A percentile compares a stretch with the other conserved stretches of the same genome.
These are phyloP conservation scores for Agrotis puta DNA, from an alignment of 2,888 invertebrate genomes.

Conservation along the genomic window DNA sequence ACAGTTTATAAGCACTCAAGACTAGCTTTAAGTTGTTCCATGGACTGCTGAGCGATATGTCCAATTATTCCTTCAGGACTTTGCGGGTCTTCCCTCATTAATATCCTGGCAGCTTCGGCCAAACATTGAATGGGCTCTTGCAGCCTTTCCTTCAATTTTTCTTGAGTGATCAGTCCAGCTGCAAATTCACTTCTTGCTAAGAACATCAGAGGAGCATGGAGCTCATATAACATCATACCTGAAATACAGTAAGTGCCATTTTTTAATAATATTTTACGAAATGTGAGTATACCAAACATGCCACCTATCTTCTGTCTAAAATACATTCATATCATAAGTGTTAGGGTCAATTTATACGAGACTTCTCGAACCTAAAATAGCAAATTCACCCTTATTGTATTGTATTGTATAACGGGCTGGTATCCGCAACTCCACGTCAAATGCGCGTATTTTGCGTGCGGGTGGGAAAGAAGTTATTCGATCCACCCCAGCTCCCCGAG, in stretches of 20 bases:
- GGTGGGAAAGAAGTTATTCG: no score
- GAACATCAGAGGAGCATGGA: slow-evolving; percentile 94
- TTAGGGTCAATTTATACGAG: no score
- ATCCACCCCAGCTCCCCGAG: no score
- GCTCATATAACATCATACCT: slow-evolving; percentile 95
- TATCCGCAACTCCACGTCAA: no score
- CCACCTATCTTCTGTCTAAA: not conserved
- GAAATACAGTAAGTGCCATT: slow-evolving; percentile 26
- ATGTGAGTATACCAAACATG: no score
- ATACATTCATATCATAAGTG: no score
- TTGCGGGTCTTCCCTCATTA: slow-evolving; percentile 92
- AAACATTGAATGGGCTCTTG: slow-evolving; percentile 92
- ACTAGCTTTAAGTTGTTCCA: slow-evolving; percentile 84
- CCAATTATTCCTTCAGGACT: slow-evolving; percentile 93
- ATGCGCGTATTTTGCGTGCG: no score
- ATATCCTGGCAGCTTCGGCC: slow-evolving; percentile 92
- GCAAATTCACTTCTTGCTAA: slow-evolving; percentile 93
- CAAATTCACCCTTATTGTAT: no score
- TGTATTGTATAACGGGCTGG: no score
- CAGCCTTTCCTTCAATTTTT: slow-evolving; percentile 92
- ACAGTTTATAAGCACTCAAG: slow-evolving; percentile 77
- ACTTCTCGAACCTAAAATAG: no score
- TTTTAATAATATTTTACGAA: not conserved
- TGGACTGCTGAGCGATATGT: slow-evolving; percentile 90
- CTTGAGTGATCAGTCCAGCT: slow-evolving; percentile 90